Evolutionary conservation across 2,888 invertebrate species (phyloP).

Genomic region (Cinara cedri): DNA sequence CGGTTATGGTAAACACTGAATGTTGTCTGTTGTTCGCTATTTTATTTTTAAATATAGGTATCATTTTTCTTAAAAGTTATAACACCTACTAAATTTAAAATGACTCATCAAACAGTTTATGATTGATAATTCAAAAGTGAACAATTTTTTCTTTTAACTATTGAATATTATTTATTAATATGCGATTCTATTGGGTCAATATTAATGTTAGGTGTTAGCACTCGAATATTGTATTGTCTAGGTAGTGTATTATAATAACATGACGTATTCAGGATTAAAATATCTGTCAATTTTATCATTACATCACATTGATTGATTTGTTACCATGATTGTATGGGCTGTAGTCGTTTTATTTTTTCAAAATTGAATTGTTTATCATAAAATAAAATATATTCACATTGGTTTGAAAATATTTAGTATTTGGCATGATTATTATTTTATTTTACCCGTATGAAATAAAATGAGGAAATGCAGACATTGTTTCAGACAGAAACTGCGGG

Average conservation of each 20-base stretch:
- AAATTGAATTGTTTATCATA: no score
- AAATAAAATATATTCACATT: no score
- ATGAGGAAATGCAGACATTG: no score
- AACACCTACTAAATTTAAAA: no score
- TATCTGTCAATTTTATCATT: neutral
- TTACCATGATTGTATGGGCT: no score
- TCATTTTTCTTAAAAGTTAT: neutral
- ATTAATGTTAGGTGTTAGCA: neutral
- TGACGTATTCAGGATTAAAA: neutral
- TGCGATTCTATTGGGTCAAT: neutral
- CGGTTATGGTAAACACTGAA: neutral
- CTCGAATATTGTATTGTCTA: neutral
- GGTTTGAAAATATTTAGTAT: no score
- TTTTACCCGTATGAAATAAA: no score
- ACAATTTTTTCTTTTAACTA: neutral
- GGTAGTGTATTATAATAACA: neutral
- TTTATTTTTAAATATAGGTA: neutral
- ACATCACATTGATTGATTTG: neutral
- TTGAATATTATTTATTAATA: neutral
- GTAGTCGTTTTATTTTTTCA: no score
- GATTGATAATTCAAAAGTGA: conserved; percentile 6
- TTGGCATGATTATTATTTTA: no score
- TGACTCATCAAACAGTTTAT: conserved; percentile 12
- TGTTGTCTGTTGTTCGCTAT: neutral
- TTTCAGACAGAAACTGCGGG: no score